Conservation (phyloP, 1,140 invertebrate genomes). For the Octopus bimaculoides region DNA sequence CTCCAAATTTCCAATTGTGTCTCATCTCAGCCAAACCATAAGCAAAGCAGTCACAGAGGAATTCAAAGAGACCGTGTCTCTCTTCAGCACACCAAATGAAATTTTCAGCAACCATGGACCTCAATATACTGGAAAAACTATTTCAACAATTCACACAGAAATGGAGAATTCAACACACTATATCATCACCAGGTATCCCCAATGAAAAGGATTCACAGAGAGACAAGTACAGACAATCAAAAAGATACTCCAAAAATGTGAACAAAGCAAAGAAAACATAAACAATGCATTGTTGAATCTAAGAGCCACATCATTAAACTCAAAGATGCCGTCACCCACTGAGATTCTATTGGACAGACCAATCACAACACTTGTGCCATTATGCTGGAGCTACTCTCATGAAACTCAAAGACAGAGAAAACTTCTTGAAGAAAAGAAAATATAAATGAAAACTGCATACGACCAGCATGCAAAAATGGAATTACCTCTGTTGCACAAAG, state of each 20-base stretch:
- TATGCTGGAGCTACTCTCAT: background rate
- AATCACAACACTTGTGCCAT: background rate
- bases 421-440: background rate
- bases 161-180: constrained; percentile 31
- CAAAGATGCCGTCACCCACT: background rate
- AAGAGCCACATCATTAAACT: background rate
- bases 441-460: background rate
- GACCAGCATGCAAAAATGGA: background rate
- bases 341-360: background rate
- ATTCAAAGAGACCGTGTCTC: constrained; percentile 25
- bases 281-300: background rate
- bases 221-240: background rate
- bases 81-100: constrained; percentile 27
- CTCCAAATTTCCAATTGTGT: constrained; percentile 27
- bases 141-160: constrained; percentile 27
- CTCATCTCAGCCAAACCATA: constrained; percentile 22
- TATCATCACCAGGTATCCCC: constrained; percentile 23
- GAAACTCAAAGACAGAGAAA: background rate
- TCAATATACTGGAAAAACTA: constrained; percentile 25
- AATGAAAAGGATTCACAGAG: constrained; percentile 24
- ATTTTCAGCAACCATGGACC: constrained; percentile 28
- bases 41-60: constrained; percentile 22
- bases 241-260: background rate
- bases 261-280: background rate
- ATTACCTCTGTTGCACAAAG: background rate